These are phyloP conservation scores for Bovichtus diacanthus DNA, from an alignment of 2,797 vertebrate genomes.

Conservation along the genomic window DNA sequence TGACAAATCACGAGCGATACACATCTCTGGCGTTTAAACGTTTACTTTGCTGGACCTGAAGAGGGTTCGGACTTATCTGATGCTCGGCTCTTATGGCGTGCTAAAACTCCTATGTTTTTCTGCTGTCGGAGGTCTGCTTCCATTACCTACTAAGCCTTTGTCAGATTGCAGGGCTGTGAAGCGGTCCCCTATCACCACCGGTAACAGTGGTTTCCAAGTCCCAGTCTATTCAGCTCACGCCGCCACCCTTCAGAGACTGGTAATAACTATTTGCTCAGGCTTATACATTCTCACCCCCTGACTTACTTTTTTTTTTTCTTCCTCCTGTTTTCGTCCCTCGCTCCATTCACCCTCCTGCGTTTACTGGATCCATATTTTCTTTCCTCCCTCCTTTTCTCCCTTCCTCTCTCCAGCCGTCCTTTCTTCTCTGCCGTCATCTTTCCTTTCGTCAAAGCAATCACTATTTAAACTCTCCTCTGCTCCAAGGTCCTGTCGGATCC, in stretches of 20 bases:
- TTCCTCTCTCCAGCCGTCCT: slow-evolving; percentile 12
- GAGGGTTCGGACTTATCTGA: slow-evolving; percentile 65
- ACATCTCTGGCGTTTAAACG: slow-evolving; percentile 53
- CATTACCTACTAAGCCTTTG: slow-evolving; percentile 78
- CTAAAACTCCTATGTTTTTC: slow-evolving; percentile 54
- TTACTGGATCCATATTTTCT: slow-evolving; percentile 60
- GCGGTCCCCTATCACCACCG: slow-evolving; percentile 63
- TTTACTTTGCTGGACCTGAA: slow-evolving; percentile 58
- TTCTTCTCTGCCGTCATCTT: slow-evolving; percentile 52
- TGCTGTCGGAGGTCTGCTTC: slow-evolving; percentile 66
- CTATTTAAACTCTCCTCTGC: slow-evolving; percentile 77
- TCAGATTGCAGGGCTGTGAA: slow-evolving; percentile 77
- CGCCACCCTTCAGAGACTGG: slow-evolving; percentile 78
- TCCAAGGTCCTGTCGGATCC: slow-evolving; percentile 75
- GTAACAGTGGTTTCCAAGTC: slow-evolving; percentile 71
- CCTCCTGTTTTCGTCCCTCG: slow-evolving; percentile 41
- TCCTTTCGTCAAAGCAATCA: slow-evolving; percentile 72
- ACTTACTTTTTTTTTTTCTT: slow-evolving; percentile 46
- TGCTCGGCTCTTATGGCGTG: slow-evolving; percentile 46
- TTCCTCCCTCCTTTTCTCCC: slow-evolving; percentile 8
- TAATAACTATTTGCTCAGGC: slow-evolving; percentile 87
- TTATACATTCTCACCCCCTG: slow-evolving; percentile 75
- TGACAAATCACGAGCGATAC: slow-evolving; percentile 49
- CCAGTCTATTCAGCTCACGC: slow-evolving; percentile 82
- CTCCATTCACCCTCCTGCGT: slow-evolving; percentile 47